These are phyloP conservation scores for Pomphorhynchus laevis DNA, from an alignment of 1,140 invertebrate genomes.

Conservation along the genomic window DNA sequence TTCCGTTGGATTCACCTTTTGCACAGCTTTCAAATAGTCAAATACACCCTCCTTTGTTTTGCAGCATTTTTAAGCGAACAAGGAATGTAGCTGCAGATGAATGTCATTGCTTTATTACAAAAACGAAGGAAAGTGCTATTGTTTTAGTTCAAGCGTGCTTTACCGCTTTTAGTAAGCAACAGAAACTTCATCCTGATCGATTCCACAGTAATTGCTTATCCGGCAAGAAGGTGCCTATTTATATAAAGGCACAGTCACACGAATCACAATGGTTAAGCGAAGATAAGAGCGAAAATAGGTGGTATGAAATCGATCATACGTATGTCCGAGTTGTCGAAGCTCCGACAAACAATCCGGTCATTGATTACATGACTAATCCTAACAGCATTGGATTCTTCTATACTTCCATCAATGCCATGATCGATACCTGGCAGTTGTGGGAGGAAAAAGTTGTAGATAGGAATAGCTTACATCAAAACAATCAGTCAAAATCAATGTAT, in stretches of 20 bases:
- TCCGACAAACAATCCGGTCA: not conserved
- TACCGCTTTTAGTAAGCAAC: constrained; percentile 11
- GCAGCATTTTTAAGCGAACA: constrained; percentile 60
- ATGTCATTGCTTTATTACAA: constrained; percentile 93
- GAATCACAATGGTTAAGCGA: not conserved
- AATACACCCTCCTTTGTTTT: constrained; percentile 60
- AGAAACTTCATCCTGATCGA: not conserved
- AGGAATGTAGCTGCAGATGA: constrained; percentile 45
- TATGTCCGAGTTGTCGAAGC: not conserved
- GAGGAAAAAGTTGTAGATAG: too few species aligned
- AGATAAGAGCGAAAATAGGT: not conserved
- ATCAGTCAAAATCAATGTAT: too few species aligned
- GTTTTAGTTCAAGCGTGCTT: constrained; percentile 16
- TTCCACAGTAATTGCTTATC: not conserved
- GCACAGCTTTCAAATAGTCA: constrained; percentile 21
- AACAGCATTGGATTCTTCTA: not conserved
- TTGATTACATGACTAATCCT: not conserved
- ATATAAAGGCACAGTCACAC: not conserved
- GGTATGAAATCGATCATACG: not conserved
- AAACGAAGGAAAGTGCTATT: constrained; percentile 19
- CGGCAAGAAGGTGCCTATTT: not conserved
- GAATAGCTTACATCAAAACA: too few species aligned
- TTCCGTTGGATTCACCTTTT: constrained; percentile 56
- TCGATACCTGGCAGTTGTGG: not conserved
- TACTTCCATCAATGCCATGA: not conserved